A percentile compares a stretch with the other conserved stretches of the same genome.
Evolutionary conservation across 1,140 invertebrate genomes (phyloP).

Genomic region (Cherax destructor): DNA sequence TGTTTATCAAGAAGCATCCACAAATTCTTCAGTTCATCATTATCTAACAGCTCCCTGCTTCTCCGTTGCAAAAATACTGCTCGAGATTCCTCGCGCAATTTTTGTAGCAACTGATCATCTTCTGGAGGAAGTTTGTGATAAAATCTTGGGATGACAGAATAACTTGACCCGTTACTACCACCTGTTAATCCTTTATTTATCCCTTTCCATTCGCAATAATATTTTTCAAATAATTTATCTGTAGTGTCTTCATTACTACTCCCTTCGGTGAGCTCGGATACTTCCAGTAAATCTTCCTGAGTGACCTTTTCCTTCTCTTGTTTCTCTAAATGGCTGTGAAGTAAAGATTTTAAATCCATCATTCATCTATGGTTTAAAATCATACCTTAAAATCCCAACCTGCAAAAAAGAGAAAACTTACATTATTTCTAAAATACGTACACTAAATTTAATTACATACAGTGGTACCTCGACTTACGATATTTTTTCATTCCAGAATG

Average conservation of each 20-base stretch:
- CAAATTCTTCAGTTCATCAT: constrained; percentile 89
- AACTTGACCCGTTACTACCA: constrained; percentile 74
- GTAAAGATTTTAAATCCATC: constrained; percentile 74
- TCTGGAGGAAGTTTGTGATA: constrained; percentile 86
- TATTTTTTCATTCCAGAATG: too few relatives aligned
- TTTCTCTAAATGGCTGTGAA: constrained; percentile 72
- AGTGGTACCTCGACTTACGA: too few relatives aligned
- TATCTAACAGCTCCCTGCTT: constrained; percentile 88
- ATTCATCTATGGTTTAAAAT: not conserved
- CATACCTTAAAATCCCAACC: constrained; percentile 21
- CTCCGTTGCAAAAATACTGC: constrained; percentile 89
- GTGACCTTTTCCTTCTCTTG: constrained; percentile 72
- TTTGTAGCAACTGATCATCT: constrained; percentile 85
- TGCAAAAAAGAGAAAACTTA: constrained; percentile 19
- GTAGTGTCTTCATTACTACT: constrained; percentile 75
- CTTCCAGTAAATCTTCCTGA: constrained; percentile 6
- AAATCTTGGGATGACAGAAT: constrained; percentile 83
- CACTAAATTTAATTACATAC: too few relatives aligned
- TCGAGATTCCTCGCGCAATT: constrained; percentile 90
- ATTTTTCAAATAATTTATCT: constrained; percentile 78
- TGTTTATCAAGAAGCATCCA: constrained; percentile 90
- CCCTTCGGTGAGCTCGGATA: not conserved
- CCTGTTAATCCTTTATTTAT: constrained; percentile 74
- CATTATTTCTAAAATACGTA: too few relatives aligned
- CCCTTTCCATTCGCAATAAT: constrained; percentile 80